Percentiles rank a stretch among this genome's conserved stretches.
These are phyloP conservation scores for Drosophila nasuta DNA, from an alignment of 1,140 invertebrate genomes.

Conservation along the genomic window DNA sequence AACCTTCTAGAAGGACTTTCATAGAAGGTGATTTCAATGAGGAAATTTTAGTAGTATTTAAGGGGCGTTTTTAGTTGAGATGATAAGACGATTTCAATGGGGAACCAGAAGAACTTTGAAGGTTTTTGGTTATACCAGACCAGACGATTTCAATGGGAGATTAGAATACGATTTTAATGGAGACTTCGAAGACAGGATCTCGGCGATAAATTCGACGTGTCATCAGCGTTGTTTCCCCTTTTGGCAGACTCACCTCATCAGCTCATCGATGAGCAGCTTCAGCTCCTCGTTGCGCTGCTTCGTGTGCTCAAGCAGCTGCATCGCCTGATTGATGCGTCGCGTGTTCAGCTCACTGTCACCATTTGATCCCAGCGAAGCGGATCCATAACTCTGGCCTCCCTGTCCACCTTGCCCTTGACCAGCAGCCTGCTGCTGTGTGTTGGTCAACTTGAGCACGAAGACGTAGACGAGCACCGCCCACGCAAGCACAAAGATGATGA, in stretches of 20 bases:
- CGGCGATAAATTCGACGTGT: no score
- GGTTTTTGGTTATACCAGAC: no score
- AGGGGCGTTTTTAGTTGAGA: no score
- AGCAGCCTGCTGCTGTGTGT: slow-evolving; percentile 44
- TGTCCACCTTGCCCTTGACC: not conserved
- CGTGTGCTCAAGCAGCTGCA: slow-evolving; percentile 77
- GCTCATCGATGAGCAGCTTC: slow-evolving; percentile 78
- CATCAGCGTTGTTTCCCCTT: not conserved
- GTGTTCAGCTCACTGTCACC: slow-evolving; percentile 67
- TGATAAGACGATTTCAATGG: no score
- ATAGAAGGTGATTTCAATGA: no score
- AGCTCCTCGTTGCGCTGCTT: slow-evolving; percentile 81
- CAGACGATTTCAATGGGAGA: no score
- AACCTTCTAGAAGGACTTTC: no score
- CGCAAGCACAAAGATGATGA: slow-evolving; percentile 79
- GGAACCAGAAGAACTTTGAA: no score
- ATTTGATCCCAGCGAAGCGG: not conserved
- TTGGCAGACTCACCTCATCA: slow-evolving; percentile 64
- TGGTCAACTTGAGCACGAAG: slow-evolving; percentile 78
- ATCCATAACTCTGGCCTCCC: not conserved
- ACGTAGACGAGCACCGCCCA: slow-evolving; percentile 83
- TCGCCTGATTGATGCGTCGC: slow-evolving; percentile 75
- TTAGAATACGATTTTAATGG: no score
- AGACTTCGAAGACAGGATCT: no score
- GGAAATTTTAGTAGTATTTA: no score